These are phyloP conservation scores for Hippotragus niger DNA, from an alignment of 2,113 vertebrate genomes.

Conservation along the genomic window DNA sequence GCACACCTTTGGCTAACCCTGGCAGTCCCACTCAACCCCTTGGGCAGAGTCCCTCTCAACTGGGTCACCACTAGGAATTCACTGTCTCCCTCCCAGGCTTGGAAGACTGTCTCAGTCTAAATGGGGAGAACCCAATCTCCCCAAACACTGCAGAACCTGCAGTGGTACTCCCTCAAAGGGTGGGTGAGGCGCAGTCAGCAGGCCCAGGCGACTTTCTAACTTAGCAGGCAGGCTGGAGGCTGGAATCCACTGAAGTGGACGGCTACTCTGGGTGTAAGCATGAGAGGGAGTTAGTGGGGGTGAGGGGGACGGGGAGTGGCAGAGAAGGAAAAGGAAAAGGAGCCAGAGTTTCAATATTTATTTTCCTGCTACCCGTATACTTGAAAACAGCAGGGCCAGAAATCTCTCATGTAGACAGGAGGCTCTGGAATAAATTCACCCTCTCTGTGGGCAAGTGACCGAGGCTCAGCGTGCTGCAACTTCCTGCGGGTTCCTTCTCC, in stretches of 20 bases:
- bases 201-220: background rate
- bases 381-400: background rate
- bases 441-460: background rate
- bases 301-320: accelerated
- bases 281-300: background rate
- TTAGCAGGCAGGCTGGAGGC: background rate
- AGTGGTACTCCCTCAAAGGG: background rate
- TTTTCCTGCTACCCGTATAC: background rate
- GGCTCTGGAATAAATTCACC: background rate
- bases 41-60: background rate
- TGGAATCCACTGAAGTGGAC: background rate
- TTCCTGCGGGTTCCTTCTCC: background rate
- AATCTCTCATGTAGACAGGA: background rate
- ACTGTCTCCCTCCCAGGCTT: background rate
- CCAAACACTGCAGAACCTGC: background rate
- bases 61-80: background rate
- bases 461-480: background rate
- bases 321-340: background rate
- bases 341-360: background rate
- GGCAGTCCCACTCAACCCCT: background rate
- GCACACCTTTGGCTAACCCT: background rate
- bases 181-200: background rate
- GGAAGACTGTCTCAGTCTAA: background rate
- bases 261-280: too few species aligned
- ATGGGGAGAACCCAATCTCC: background rate